Conservation (phyloP, 2,888 invertebrate genomes). For the Aphidius colemani region DNA sequence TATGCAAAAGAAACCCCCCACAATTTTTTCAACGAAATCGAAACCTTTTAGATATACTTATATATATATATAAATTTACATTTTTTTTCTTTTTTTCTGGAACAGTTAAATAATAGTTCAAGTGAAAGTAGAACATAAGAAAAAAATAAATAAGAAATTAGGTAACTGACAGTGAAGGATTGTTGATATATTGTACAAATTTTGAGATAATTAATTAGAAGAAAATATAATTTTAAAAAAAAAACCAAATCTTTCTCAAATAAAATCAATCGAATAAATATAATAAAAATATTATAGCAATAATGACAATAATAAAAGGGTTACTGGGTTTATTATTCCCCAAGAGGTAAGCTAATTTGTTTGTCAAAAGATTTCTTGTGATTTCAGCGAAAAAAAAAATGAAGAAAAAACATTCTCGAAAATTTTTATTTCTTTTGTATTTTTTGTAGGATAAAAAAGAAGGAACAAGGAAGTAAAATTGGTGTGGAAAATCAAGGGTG, state of each 20-base stretch:
- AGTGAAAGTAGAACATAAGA: background rate
- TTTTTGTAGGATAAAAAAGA: background rate
- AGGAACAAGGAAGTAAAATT: constrained; percentile 13
- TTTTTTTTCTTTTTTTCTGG: background rate
- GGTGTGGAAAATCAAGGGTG: constrained; percentile 6
- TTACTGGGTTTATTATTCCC: too few species aligned
- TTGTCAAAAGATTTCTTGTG: background rate
- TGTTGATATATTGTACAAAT: too few species aligned
- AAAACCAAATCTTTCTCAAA: too few species aligned
- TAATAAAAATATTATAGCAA: too few species aligned
- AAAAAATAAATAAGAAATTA: too few species aligned
- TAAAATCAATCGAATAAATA: too few species aligned
- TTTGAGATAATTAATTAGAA: too few species aligned
- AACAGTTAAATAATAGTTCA: background rate
- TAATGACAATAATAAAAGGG: too few species aligned
- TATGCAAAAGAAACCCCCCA: background rate
- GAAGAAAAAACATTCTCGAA: background rate
- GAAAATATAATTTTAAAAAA: too few species aligned
- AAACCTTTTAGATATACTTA: background rate
- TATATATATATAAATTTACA: too few species aligned
- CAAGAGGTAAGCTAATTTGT: too few species aligned
- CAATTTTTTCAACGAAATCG: constrained; percentile 7
- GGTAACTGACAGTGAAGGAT: too few species aligned
- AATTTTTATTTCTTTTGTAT: background rate
- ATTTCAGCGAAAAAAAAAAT: constrained; percentile 1